These are phyloP conservation scores for Meda fulgida DNA, from an alignment of 2,797 vertebrate genomes.

Conservation along the genomic window DNA sequence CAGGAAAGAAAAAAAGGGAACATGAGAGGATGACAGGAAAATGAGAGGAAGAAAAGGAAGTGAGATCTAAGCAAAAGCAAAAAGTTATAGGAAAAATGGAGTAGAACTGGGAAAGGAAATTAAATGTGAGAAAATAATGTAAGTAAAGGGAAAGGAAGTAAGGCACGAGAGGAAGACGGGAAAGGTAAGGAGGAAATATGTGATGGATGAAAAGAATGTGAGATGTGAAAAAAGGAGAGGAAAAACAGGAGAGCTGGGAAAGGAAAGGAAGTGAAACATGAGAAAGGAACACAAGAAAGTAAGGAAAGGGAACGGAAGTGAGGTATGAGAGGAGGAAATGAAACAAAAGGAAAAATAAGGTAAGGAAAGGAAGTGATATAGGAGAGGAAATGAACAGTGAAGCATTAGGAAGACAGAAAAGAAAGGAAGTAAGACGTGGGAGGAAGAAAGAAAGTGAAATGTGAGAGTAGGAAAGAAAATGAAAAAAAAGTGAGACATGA, in stretches of 20 bases:
- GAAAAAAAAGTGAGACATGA: background rate
- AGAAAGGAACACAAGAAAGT: background rate
- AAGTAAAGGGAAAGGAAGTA: background rate
- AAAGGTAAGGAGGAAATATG: background rate
- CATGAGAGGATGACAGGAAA: background rate
- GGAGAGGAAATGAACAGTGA: background rate
- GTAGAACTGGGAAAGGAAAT: slow-evolving; percentile 10
- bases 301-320: background rate
- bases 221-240: background rate
- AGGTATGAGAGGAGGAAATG: background rate
- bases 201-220: background rate
- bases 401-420: background rate
- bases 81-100: background rate
- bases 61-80: background rate
- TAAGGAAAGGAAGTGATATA: background rate
- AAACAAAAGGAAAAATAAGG: background rate
- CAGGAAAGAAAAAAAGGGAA: background rate
- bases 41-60: background rate
- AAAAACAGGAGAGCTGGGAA: background rate
- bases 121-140: background rate
- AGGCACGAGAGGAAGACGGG: background rate
- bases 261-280: background rate
- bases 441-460: background rate
- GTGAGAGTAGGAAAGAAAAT: background rate
- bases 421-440: background rate